Base-by-base conservation (phyloP, 2,113 vertebrate genomes). In the Erythrolamprus reginae region DNA sequence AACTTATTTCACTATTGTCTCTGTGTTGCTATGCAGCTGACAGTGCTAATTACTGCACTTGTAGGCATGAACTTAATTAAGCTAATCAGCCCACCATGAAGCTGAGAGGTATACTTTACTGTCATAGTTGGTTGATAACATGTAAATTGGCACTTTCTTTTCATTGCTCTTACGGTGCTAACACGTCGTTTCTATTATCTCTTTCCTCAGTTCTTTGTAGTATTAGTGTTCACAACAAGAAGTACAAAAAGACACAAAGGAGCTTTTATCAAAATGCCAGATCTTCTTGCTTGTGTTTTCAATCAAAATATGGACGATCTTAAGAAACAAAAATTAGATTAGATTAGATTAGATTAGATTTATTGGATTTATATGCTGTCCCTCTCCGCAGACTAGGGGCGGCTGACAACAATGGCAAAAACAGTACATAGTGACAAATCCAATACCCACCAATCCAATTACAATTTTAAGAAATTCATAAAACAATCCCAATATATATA, bases 61-160 rank as follows among this genome's bases (percentile, higher is more conserved):
- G 92, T 92, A 96, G 92, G 88, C 91, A 95, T 95, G 92, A 91
- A 93, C 89, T 94, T 93, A 96, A 95, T 97, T 95, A 96, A 96
- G 92, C 94, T 96, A 93, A 96, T 96, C 92, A 92, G 91, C 90
- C 92, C 91, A 82, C 91, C 88, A 94, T 84, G 88, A 92, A 94
- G 84, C 92, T 96, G 96, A 96, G 94, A 97, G 96, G 96, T 96
- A 96, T 38, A 92, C 85, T 94, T 91, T 94, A 94, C 93, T 96
- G 90, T 93, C 94, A 95, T 88, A 89, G 88, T 90, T 89, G 50
- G 87, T 90, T 94, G 88, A 51, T 92, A 95, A 95, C 90, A 94
- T 94, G 89, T 95, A 95, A 93, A 94, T 94, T 55, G 89, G 86
- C 89, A 61, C 56, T 92, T 94, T 95, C 95, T 93, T 95, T 95